These are phyloP conservation scores for Hapalemur alaotrensis DNA, from an alignment of 2,797 vertebrate genomes.

Conservation along the genomic window DNA sequence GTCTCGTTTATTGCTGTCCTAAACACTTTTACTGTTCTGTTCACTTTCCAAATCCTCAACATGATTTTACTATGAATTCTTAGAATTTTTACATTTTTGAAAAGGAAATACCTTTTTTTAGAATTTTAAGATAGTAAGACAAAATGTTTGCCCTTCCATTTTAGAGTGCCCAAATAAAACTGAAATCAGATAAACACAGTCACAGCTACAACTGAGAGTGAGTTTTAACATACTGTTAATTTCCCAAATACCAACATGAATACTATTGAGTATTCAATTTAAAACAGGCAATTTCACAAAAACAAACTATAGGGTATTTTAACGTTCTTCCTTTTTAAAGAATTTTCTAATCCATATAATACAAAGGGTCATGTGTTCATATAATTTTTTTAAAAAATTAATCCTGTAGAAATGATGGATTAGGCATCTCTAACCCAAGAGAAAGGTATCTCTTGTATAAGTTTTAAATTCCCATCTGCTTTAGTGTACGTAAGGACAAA, in stretches of 20 bases:
- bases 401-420: background rate
- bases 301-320: background rate
- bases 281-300: background rate
- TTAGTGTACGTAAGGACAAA: background rate
- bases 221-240: background rate
- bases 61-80: background rate
- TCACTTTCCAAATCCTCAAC: background rate
- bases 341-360: background rate
- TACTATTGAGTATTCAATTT: background rate
- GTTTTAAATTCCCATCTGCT: constrained; percentile 4
- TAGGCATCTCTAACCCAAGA: constrained; percentile 40
- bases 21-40: background rate
- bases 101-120: background rate
- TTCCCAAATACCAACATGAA: background rate
- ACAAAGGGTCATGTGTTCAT: background rate
- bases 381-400: background rate
- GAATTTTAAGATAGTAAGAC: background rate
- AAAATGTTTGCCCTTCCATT: background rate
- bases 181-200: background rate
- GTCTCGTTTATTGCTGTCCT: background rate
- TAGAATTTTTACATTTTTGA: background rate
- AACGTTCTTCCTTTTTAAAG: background rate
- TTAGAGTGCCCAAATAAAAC: background rate
- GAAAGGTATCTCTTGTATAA: background rate
- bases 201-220: background rate